Percentiles rank a stretch among this genome's conserved stretches.
Evolutionary conservation across 2,888 invertebrate genomes (phyloP).

Genomic region (Monochamus alternatus): DNA sequence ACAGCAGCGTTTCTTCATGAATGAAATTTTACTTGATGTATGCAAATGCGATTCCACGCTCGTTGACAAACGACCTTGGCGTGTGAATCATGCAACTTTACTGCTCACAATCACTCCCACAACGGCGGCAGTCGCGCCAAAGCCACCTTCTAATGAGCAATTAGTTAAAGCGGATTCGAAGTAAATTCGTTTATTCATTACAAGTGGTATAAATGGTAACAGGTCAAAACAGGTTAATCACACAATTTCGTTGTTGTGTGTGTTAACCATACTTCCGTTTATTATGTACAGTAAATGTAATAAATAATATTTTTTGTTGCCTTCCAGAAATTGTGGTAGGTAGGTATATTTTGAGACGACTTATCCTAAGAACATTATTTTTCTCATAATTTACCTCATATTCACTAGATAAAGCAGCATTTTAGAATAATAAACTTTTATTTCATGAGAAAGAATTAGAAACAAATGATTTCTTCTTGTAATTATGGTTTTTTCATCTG

Average conservation of each 20-base stretch:
- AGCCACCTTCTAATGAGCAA: conserved; percentile 48
- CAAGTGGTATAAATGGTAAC: background rate
- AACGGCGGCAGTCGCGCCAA: conserved; percentile 47
- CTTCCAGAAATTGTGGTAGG: too few relatives aligned
- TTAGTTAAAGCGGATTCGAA: conserved; percentile 44
- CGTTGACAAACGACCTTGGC: conserved; percentile 52
- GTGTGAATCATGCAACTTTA: conserved; percentile 50
- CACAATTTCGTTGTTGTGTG: conserved; percentile 7
- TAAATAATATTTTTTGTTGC: too few relatives aligned
- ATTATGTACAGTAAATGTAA: background rate
- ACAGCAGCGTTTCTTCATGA: conserved; percentile 35
- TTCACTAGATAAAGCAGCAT: too few relatives aligned
- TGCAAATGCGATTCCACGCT: conserved; percentile 51
- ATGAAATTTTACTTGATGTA: conserved; percentile 54
- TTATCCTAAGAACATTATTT: too few relatives aligned
- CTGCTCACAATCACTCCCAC: conserved; percentile 49
- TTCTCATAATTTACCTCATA: too few relatives aligned
- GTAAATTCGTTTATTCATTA: conserved; percentile 36
- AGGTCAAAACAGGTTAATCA: conserved; percentile 12
- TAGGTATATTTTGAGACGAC: too few relatives aligned
- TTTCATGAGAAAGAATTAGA: too few relatives aligned
- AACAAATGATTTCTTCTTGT: too few relatives aligned
- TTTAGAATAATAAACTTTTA: too few relatives aligned
- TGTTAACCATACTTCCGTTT: background rate
- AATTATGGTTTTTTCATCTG: too few relatives aligned